These are phyloP conservation scores for Sebastes nivosus DNA, from an alignment of 2,797 vertebrate genomes.

Conservation along the genomic window DNA sequence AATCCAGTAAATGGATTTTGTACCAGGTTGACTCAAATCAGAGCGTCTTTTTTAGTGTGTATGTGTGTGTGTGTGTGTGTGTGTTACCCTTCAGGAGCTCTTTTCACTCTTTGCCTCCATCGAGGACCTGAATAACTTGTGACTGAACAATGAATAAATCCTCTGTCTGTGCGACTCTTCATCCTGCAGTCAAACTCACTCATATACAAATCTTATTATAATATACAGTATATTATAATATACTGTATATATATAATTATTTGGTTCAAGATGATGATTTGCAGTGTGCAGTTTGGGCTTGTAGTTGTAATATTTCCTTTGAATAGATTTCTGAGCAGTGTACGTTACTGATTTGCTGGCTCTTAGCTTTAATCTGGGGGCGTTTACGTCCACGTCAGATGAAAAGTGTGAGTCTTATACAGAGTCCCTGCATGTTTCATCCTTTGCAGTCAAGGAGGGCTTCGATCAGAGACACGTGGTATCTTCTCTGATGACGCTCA, in stretches of 20 bases:
- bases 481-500: no score
- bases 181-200: background rate
- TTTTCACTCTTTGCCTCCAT: conserved; percentile 21
- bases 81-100: background rate
- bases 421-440: no score
- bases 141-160: background rate
- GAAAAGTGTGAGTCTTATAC: no score
- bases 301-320: background rate
- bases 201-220: background rate
- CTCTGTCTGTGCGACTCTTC: background rate
- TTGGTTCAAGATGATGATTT: background rate
- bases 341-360: no score
- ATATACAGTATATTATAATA: no score
- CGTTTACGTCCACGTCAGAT: no score
- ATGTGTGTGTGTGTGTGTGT: background rate
- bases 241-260: background rate
- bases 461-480: no score
- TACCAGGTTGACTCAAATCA: background rate
- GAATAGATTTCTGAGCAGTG: background rate
- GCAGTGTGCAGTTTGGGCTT: background rate
- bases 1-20: background rate
- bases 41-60: background rate
- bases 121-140: conserved; percentile 6
- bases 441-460: no score
- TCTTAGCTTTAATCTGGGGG: no score